phyloP scores from a whole-genome alignment of 2,888 invertebrate genomes.

The Nymphalis c-album region DNA sequence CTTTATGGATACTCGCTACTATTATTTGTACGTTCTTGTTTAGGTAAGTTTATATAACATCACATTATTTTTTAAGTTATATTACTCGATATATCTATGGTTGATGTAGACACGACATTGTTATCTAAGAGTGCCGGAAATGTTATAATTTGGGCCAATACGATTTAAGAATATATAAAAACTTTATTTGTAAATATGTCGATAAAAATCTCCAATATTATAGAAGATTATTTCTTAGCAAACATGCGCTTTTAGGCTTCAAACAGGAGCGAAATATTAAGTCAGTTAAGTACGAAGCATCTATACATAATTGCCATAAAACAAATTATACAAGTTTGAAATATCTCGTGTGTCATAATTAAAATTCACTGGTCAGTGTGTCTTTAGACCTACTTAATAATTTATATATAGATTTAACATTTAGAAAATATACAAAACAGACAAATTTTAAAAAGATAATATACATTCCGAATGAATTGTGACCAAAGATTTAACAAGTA shows the following conservation, averaged over 20 bases:
- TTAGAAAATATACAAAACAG: not conserved
- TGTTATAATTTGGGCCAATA: constrained; percentile 4
- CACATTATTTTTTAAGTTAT: constrained; percentile 66
- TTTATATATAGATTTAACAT: not conserved
- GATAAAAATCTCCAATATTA: not conserved
- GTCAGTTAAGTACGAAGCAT: constrained; percentile 27
- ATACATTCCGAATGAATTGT: not conserved
- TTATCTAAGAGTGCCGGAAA: constrained; percentile 16
- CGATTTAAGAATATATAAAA: constrained; percentile 7
- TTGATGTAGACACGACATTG: constrained; percentile 46
- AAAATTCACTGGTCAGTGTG: constrained; percentile 4
- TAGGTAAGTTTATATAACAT: constrained; percentile 63
- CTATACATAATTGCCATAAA: constrained; percentile 21
- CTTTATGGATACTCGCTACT: constrained; percentile 66
- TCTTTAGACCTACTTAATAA: not conserved
- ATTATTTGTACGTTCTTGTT: constrained; percentile 77
- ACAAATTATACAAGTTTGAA: constrained; percentile 8
- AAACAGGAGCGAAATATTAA: constrained; percentile 17
- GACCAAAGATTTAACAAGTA: not conserved
- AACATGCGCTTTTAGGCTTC: constrained; percentile 7
- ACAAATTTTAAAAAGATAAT: not conserved
- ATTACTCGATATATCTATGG: constrained; percentile 56
- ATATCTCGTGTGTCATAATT: not conserved
- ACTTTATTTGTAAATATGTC: constrained; percentile 8
- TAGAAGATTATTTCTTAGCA: not conserved